phyloP scores from a whole-genome alignment of 2,113 vertebrate species.

The Parotia lawesii region DNA sequence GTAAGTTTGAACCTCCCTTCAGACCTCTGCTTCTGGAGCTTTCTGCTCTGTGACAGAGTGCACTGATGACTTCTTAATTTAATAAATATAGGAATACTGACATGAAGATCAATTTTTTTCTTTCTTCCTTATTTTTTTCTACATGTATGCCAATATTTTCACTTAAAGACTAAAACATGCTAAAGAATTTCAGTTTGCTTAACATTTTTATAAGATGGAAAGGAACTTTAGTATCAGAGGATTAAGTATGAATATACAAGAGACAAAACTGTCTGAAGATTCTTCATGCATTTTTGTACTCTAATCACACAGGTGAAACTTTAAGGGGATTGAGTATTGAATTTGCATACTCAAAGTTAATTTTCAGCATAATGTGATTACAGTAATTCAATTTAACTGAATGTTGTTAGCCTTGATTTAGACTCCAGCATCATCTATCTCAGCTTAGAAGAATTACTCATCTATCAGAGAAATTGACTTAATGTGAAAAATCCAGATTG shows the following conservation, averaged over 20 bases:
- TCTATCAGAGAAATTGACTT: background rate
- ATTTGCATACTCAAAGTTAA: slow-evolving; percentile 30
- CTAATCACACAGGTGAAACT: slow-evolving; percentile 24
- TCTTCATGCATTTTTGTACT: background rate
- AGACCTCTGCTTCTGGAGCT: background rate
- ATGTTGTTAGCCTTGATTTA: slow-evolving; percentile 37
- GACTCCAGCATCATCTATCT: background rate
- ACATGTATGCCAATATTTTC: background rate
- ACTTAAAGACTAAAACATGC: background rate
- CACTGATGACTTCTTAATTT: background rate
- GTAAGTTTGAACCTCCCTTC: background rate
- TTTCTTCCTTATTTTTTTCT: background rate
- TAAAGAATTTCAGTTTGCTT: background rate
- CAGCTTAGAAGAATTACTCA: slow-evolving; percentile 12
- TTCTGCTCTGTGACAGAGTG: background rate
- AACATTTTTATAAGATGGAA: background rate
- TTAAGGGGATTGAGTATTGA: background rate
- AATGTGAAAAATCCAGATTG: background rate
- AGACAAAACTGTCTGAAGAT: background rate
- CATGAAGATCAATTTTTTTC: background rate
- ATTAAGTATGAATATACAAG: background rate
- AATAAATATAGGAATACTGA: background rate
- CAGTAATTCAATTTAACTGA: slow-evolving; percentile 35
- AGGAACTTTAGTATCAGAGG: background rate
- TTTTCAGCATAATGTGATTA: slow-evolving; percentile 9